Evolutionary conservation across 2,888 invertebrate genomes (phyloP).

Genomic region (Eudasyphora cyanicolor): DNA sequence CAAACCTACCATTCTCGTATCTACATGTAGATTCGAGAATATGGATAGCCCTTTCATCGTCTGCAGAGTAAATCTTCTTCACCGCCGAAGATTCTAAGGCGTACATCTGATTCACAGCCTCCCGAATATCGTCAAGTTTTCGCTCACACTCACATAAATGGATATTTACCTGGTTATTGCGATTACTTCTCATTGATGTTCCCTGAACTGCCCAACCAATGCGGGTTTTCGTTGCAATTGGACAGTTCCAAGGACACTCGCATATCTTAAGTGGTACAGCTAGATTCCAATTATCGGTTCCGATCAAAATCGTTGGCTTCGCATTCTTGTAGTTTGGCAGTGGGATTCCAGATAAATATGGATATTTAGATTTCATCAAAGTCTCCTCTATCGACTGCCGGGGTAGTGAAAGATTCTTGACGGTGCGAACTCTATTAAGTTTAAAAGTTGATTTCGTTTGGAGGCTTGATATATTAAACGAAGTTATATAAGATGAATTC

Average conservation of each 20-base stretch:
- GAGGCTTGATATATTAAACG: background rate
- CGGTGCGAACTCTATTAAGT: slow-evolving; percentile 24
- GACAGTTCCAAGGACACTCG: slow-evolving; percentile 19
- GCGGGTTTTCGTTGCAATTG: slow-evolving; percentile 39
- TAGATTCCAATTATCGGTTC: slow-evolving; percentile 30
- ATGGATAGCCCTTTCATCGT: slow-evolving; percentile 2
- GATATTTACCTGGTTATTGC: background rate
- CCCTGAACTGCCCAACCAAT: slow-evolving; percentile 29
- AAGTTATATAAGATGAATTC: slow-evolving; percentile 29
- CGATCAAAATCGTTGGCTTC: slow-evolving; percentile 28
- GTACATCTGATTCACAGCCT: slow-evolving; percentile 22
- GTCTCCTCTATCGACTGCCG: slow-evolving; percentile 19
- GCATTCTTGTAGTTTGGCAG: no score
- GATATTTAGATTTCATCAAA: background rate
- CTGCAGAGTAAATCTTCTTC: background rate
- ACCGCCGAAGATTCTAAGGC: slow-evolving; percentile 9
- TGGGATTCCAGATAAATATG: background rate
- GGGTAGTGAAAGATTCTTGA: background rate
- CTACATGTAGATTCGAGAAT: slow-evolving; percentile 57
- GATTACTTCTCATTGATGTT: background rate
- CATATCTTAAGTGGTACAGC: slow-evolving; percentile 36
- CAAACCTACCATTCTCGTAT: background rate
- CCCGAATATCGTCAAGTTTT: background rate
- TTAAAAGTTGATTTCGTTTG: background rate
- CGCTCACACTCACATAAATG: background rate